Evolutionary conservation across 2,797 vertebrate genomes (phyloP).

Genomic region (Helarctos malayanus): DNA sequence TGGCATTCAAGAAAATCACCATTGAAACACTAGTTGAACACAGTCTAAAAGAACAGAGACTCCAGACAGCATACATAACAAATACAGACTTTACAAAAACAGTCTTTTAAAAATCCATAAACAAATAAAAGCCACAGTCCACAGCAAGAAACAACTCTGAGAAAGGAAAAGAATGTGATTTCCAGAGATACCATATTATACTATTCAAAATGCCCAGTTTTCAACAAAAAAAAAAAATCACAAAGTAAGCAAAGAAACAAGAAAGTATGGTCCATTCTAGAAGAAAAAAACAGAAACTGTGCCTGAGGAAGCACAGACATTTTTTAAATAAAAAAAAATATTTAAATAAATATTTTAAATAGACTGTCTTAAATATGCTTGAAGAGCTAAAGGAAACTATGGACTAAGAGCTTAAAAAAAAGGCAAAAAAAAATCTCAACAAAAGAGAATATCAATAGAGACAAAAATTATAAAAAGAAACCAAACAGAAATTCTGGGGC

Average conservation of each 20-base stretch:
- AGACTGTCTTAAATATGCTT: slow-evolving; percentile 12
- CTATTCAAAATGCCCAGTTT: not conserved
- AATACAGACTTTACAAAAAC: not conserved
- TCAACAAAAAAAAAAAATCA: not conserved
- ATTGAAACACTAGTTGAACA: not conserved
- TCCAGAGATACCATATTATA: not conserved
- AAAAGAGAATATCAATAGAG: slow-evolving; percentile 1
- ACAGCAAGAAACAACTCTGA: not conserved
- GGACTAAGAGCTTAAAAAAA: not conserved
- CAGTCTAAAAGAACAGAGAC: not conserved
- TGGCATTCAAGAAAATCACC: slow-evolving; percentile 36
- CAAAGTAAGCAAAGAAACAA: slow-evolving; percentile 7
- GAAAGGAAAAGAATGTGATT: not conserved
- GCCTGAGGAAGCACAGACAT: not conserved
- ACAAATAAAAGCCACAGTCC: not conserved
- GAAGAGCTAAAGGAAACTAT: not conserved
- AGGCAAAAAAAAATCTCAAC: not conserved
- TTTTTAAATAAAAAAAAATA: not conserved
- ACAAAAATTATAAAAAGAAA: not conserved
- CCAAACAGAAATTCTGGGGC: not conserved
- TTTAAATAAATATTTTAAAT: not conserved
- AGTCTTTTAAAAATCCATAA: not conserved
- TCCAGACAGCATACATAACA: not conserved
- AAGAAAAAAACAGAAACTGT: not conserved
- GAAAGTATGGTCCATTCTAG: not conserved